Percentiles rank a stretch among this genome's conserved stretches.
Evolutionary conservation across 1,140 invertebrate genomes (phyloP).

Genomic region (Trichonephila clavipes): DNA sequence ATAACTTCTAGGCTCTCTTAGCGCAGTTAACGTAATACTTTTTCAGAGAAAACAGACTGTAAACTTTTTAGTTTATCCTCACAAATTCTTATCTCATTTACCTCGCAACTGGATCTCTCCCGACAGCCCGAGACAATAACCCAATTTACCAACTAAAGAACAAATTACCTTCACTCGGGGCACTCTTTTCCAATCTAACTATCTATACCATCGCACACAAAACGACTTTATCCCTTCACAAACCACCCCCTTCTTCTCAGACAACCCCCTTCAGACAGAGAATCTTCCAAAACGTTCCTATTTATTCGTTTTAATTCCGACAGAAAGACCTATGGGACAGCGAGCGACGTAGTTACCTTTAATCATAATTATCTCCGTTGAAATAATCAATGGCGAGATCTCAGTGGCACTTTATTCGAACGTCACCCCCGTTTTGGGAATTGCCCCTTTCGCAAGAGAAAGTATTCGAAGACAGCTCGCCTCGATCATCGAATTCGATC

Average conservation of each 20-base stretch:
- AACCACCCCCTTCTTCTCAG: not conserved
- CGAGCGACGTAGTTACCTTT: not conserved
- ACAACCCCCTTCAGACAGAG: not conserved
- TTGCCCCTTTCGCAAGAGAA: constrained; percentile 6
- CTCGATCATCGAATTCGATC: constrained; percentile 9
- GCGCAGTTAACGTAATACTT: too few species aligned
- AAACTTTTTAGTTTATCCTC: too few species aligned
- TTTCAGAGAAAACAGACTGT: too few species aligned
- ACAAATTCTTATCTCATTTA: not conserved
- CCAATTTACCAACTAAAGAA: constrained; percentile 27
- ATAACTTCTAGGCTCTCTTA: too few species aligned
- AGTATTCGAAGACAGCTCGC: not conserved
- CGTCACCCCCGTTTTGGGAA: not conserved
- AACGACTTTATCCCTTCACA: not conserved
- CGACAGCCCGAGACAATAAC: not conserved
- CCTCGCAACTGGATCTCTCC: not conserved
- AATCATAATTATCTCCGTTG: constrained; percentile 63
- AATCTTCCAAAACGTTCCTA: too few species aligned
- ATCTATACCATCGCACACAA: not conserved
- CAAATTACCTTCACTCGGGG: constrained; percentile 11
- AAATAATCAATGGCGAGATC: constrained; percentile 54
- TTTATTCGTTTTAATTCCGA: constrained; percentile 31
- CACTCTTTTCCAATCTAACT: not conserved
- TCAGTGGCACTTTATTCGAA: not conserved
- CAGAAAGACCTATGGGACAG: not conserved